Evolutionary conservation across 30 jellyfish, hydroid and myxozoan species (phyloP), one percentile per base, ranked within the genome.

Genomic region (Catostylus mosaicus): DNA sequence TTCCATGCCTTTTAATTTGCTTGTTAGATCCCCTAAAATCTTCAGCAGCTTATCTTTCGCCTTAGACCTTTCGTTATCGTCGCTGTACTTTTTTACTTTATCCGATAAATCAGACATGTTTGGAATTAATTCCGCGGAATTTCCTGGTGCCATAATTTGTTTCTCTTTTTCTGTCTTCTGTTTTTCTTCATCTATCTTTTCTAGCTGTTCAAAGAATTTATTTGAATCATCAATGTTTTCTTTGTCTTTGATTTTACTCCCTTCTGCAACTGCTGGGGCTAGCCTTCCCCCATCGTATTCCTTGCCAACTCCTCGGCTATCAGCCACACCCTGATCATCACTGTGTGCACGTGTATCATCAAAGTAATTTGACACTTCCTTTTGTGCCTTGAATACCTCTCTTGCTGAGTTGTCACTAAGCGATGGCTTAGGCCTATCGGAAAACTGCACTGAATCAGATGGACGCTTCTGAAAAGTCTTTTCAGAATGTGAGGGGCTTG

Each of bases 1-100:
- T 52, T 93, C 98, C 96, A 93, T 93, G 19, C 98, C 98, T 46
- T 93, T 88, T 3, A 93, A 82, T 75, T 93, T 93, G 7, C 83
- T 77, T 30, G 98, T 86, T 22, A 93, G 84, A 29, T 93, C 98
- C 19, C 98, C 97, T 1, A 93, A 78, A 1, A 93, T 79, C 37
- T 63, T 78, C 77, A 93, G 64, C 31, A 93, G 84, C 62, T 88
- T 88, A 30, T 77, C 97, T 48, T 93, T 93, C n/a, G 98, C 96
- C 83, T 93, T 85, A 3, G 83, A 35, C 72, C 89, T 78, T 47
- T 90, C 94, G n/a, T 69, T 72, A 22, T 80, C 92, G 24, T 85
- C 81, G n/a, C 65, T 71, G 27, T 29, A 72, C 1, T 59, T 62
- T 57, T 38, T 45, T 24, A 60, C 26, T 37, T 84, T 59, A 22